A percentile compares a stretch with the other conserved stretches of the same genome.
These are phyloP conservation scores for Tokudaia tokunoshimensis DNA, from an alignment of 2,797 vertebrate genomes.

Conservation along the genomic window DNA sequence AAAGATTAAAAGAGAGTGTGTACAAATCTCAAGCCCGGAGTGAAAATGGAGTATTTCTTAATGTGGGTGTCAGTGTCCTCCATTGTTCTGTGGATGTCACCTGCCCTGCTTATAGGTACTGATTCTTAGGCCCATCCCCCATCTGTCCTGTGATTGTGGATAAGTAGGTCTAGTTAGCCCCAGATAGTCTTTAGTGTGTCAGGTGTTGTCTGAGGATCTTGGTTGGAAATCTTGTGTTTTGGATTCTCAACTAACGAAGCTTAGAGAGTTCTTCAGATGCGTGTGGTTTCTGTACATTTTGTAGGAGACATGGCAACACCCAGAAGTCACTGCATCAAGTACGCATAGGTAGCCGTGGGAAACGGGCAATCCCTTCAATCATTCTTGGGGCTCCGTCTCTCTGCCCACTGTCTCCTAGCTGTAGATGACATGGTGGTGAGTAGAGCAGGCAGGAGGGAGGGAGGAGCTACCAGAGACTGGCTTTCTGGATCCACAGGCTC, in stretches of 20 bases:
- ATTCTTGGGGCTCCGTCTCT: neutral
- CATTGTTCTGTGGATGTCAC: neutral
- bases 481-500: neutral
- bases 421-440: neutral
- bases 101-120: neutral
- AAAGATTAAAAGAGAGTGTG: neutral
- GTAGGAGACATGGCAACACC: neutral
- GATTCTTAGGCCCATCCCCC: neutral
- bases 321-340: neutral
- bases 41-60: neutral
- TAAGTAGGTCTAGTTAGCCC: neutral
- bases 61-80: neutral
- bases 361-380: neutral
- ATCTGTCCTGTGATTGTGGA: neutral
- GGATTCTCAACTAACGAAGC: constrained; percentile 25
- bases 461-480: too few relatives aligned
- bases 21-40: neutral
- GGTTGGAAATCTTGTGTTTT: constrained; percentile 11
- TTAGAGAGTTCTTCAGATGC: constrained; percentile 11
- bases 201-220: neutral
- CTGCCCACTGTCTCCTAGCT: neutral
- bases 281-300: constrained; percentile 35
- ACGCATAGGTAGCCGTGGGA: neutral
- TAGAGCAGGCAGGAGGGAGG: neutral
- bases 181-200: neutral